Evolutionary conservation across 2,797 vertebrate species (phyloP).

Genomic region (Enoplosus armatus): DNA sequence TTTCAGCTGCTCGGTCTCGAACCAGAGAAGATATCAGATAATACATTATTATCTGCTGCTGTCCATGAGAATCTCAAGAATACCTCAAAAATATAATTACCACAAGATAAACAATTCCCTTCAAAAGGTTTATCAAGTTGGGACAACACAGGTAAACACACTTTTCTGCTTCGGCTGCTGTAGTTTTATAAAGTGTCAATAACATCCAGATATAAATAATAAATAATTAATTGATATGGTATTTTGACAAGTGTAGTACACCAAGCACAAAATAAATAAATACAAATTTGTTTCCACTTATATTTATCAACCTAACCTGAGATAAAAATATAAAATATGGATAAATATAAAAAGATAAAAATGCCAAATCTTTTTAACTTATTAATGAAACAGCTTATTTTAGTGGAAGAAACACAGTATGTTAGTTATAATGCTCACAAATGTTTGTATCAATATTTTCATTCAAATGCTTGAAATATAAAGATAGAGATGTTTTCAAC

Average conservation of each 20-base stretch:
- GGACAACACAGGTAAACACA: neutral
- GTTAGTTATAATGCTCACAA: neutral
- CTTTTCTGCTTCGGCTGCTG: neutral
- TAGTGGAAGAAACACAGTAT: neutral
- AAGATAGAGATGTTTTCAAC: neutral
- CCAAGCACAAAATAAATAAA: neutral
- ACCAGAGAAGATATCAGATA: neutral
- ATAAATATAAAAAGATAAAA: too few species aligned
- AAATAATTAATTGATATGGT: neutral
- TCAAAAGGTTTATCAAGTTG: neutral
- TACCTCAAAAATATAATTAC: neutral
- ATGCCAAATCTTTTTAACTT: too few species aligned
- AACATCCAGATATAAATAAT: neutral
- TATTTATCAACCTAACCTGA: neutral
- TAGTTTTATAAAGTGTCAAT: too few species aligned
- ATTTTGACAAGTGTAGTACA: neutral
- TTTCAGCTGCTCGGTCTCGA: neutral
- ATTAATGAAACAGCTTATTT: neutral
- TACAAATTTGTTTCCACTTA: neutral
- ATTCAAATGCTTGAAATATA: neutral
- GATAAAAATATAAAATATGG: too few species aligned
- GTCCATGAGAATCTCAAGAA: neutral
- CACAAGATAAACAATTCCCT: neutral
- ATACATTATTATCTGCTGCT: neutral
- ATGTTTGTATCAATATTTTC: neutral